Evolutionary conservation across 2,888 invertebrate genomes (phyloP).

Genomic region (Orthonychiurus folsomi): DNA sequence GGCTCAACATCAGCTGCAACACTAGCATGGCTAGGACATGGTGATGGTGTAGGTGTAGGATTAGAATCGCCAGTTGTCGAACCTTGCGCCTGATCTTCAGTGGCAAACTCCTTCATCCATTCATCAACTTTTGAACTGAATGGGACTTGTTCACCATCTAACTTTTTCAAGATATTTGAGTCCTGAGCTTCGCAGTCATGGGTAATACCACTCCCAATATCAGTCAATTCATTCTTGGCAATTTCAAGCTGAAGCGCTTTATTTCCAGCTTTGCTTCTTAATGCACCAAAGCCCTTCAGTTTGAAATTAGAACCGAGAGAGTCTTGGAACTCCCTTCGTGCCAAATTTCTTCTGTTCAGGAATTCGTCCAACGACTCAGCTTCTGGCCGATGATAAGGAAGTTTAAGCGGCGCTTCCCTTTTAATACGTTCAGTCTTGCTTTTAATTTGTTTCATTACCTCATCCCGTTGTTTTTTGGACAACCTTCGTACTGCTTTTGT

Average conservation of each 20-base stretch:
- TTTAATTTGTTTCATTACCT: conserved; percentile 7
- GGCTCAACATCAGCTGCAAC: neutral
- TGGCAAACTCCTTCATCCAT: neutral
- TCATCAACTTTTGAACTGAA: neutral
- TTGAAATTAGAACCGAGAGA: neutral
- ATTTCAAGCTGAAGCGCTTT: neutral
- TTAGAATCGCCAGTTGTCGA: neutral
- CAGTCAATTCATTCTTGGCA: neutral
- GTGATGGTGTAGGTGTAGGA: too few relatives aligned
- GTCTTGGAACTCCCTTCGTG: conserved; percentile 3
- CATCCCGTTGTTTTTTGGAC: conserved; percentile 8
- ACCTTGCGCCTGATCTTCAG: neutral
- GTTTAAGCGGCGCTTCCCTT: neutral
- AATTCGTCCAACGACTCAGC: neutral
- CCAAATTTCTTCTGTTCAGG: conserved; percentile 1
- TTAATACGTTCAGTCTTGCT: conserved; percentile 9
- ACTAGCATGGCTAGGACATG: too few relatives aligned
- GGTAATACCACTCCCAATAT: neutral
- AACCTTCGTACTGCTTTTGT: neutral
- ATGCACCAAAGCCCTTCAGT: neutral
- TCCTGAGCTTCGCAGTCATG: too few relatives aligned
- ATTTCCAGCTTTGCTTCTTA: neutral
- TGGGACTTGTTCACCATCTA: neutral
- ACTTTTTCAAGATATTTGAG: neutral
- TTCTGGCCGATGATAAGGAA: conserved; percentile 9